phyloP scores from a whole-genome alignment of 2,888 invertebrate species.

The Tryphoninae sp. region DNA sequence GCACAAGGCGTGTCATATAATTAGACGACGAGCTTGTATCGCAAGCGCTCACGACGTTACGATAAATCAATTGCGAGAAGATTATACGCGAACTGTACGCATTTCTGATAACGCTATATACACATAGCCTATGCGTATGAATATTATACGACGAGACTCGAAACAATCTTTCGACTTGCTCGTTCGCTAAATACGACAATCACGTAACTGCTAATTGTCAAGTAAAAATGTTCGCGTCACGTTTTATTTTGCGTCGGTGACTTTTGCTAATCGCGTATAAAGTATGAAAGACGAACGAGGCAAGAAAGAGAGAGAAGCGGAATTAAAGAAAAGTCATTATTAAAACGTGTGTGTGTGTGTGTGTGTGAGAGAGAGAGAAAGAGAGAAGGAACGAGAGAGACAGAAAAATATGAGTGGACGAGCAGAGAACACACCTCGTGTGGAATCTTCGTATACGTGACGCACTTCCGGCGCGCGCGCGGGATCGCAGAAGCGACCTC shows the following conservation, averaged over 20 bases:
- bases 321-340: background rate
- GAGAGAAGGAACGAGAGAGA: constrained; percentile 38
- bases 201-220: constrained; percentile 57
- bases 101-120: constrained; percentile 13
- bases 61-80: constrained; percentile 71
- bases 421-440: constrained; percentile 65
- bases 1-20: constrained; percentile 74
- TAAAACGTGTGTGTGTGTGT: background rate
- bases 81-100: constrained; percentile 31
- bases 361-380: constrained; percentile 28
- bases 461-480: constrained; percentile 78
- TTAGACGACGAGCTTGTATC: constrained; percentile 65
- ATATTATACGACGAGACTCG: background rate
- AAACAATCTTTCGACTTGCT: background rate
- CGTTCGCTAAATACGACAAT: constrained; percentile 24
- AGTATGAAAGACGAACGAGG: constrained; percentile 42
- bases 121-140: background rate
- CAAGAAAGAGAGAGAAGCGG: constrained; percentile 5
- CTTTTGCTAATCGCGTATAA: constrained; percentile 60
- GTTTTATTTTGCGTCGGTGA: constrained; percentile 23
- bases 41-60: constrained; percentile 71
- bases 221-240: constrained; percentile 56
- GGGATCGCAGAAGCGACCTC: constrained; percentile 56
- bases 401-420: constrained; percentile 22
- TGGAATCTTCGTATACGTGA: constrained; percentile 73